These are phyloP conservation scores for Trichopria drosophilae DNA, from an alignment of 2,888 invertebrate species.

Conservation along the genomic window DNA sequence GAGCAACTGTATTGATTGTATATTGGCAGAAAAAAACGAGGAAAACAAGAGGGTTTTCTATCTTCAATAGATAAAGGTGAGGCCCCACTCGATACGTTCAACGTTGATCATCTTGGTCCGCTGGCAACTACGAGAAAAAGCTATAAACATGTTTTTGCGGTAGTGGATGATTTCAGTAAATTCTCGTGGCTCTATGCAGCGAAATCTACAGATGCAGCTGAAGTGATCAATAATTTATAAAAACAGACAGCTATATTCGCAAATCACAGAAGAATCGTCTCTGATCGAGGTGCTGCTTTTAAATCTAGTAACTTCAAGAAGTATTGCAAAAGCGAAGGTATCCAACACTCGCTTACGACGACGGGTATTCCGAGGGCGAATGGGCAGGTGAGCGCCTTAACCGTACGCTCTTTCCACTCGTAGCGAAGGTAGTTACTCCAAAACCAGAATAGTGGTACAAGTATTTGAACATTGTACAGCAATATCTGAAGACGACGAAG, in stretches of 20 bases:
- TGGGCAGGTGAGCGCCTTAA: background rate
- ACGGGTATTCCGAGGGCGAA: conserved; percentile 3
- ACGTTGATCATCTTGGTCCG: conserved; percentile 13
- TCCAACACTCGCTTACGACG: background rate
- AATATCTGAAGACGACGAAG: no score
- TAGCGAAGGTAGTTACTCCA: conserved; percentile 6
- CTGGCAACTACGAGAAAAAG: conserved; percentile 5
- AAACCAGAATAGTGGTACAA: background rate
- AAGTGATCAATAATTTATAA: background rate
- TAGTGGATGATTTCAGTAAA: conserved; percentile 3
- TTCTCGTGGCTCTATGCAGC: no score
- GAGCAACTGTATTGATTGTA: conserved; percentile 2
- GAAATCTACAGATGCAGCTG: background rate
- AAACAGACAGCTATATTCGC: conserved; percentile 3
- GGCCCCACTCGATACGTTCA: conserved; percentile 1
- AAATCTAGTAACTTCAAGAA: background rate
- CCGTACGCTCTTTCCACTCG: background rate
- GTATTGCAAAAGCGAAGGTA: background rate
- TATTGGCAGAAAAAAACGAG: conserved; percentile 2
- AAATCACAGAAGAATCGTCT: conserved; percentile 6
- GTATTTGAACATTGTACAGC: background rate
- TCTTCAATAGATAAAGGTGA: conserved; percentile 4
- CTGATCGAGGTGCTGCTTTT: background rate
- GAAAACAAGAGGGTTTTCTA: background rate
- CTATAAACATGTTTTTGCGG: conserved; percentile 2